phyloP scores from a whole-genome alignment of 2,797 vertebrate species.

The Coilia nasus region DNA sequence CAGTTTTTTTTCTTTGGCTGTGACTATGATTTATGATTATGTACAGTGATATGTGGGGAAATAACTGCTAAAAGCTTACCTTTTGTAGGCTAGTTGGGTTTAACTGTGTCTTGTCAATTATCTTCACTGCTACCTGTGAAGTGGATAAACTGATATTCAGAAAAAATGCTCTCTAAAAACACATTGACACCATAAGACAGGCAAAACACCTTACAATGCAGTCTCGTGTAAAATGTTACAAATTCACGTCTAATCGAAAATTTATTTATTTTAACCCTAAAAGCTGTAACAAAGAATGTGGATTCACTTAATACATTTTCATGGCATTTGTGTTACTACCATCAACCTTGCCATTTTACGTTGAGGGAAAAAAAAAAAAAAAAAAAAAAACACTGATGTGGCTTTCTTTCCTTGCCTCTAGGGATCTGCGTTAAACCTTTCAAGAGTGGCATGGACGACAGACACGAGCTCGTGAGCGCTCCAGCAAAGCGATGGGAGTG shows the following conservation, averaged over 20 bases:
- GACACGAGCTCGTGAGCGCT: neutral
- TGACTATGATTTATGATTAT: no score
- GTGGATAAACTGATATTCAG: neutral
- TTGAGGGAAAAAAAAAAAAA: neutral
- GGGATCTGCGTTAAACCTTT: neutral
- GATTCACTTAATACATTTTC: no score
- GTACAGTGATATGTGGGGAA: neutral
- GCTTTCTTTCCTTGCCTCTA: neutral
- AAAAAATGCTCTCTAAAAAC: neutral
- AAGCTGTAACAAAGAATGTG: no score
- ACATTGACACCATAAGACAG: neutral
- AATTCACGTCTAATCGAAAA: neutral
- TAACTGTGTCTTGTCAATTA: conserved; percentile 92
- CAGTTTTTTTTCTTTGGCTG: neutral
- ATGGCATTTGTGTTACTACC: no score
- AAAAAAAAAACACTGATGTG: neutral
- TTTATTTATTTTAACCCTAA: neutral
- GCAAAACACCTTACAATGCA: neutral
- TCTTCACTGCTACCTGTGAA: conserved; percentile 90
- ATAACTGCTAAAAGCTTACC: conserved; percentile 67
- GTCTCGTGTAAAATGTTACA: neutral
- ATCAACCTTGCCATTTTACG: neutral
- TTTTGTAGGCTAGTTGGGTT: conserved; percentile 93
- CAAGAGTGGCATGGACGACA: neutral
- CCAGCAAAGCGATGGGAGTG: neutral